These are phyloP conservation scores for Lytechinus pictus DNA, from an alignment of 35 echinoderm and acorn worm genomes.

Conservation along the genomic window DNA sequence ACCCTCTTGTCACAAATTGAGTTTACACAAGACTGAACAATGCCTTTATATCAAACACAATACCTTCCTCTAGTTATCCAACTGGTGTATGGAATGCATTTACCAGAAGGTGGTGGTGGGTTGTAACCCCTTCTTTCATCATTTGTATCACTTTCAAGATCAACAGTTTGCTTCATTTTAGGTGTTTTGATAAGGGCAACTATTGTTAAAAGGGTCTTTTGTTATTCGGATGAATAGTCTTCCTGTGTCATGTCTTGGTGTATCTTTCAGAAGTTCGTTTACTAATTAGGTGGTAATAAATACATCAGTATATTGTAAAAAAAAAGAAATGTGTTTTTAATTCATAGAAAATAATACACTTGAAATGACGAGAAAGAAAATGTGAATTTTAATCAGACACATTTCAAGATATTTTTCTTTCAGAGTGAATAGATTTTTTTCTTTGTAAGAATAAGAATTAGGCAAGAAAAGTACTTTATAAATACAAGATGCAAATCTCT, in stretches of 20 bases:
- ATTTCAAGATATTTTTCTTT: too few species aligned
- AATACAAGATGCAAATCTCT: too few species aligned
- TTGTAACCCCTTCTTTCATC: not conserved
- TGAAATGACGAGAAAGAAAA: too few species aligned
- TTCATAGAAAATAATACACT: too few species aligned
- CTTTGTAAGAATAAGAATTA: too few species aligned
- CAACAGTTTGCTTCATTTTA: not conserved
- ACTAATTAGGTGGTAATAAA: not conserved
- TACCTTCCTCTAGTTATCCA: not conserved
- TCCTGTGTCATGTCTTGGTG: not conserved
- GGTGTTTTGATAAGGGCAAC: not conserved
- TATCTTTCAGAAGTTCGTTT: not conserved
- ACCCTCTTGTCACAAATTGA: constrained; percentile 18
- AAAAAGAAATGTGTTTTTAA: too few species aligned
- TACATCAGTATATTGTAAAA: too few species aligned
- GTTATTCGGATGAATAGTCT: not conserved
- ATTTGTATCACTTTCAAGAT: not conserved
- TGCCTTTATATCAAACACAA: constrained; percentile 13
- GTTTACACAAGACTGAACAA: not conserved
- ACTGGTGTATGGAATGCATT: not conserved
- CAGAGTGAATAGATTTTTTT: too few species aligned
- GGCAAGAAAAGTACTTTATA: too few species aligned
- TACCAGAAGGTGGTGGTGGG: not conserved
- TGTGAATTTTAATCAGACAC: too few species aligned
- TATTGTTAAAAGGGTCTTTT: not conserved